Evolutionary conservation across 2,113 vertebrate species (phyloP).

Genomic region (zebrafish (Danio rerio)): DNA sequence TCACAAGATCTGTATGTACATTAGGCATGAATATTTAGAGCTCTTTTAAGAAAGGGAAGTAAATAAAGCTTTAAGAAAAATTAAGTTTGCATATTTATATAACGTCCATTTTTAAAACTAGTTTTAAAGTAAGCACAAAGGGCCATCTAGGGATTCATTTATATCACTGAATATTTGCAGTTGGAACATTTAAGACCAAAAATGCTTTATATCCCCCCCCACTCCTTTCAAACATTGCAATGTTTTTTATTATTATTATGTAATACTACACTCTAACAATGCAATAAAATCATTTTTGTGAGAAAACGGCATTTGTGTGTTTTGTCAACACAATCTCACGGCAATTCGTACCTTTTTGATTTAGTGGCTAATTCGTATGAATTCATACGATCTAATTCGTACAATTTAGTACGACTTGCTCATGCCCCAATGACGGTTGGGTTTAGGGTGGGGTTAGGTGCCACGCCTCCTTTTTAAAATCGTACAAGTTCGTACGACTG

Average conservation of each 20-base stretch:
- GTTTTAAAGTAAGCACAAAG: background rate
- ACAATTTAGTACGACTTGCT: too few relatives aligned
- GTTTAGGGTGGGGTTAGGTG: too few relatives aligned
- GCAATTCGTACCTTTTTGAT: too few relatives aligned
- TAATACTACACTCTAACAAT: conserved; percentile 69
- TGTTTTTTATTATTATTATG: conserved; percentile 55
- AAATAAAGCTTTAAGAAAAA: too few relatives aligned
- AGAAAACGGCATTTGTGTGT: background rate
- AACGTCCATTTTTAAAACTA: too few relatives aligned
- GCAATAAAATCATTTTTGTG: conserved; percentile 69
- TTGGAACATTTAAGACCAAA: conserved; percentile 53
- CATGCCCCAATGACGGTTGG: too few relatives aligned
- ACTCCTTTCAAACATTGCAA: conserved; percentile 38
- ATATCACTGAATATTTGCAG: conserved; percentile 38
- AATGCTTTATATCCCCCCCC: background rate
- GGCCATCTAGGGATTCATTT: conserved; percentile 20
- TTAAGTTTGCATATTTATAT: too few relatives aligned
- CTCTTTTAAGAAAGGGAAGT: conserved; percentile 33
- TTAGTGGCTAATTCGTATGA: too few relatives aligned
- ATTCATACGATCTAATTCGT: too few relatives aligned
- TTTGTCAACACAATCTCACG: too few relatives aligned
- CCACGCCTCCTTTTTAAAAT: too few relatives aligned
- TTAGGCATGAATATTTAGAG: background rate
- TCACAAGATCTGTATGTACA: background rate
- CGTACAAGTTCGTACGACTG: too few relatives aligned